These are phyloP conservation scores for Butastur rufipennis DNA, from an alignment of 2,113 vertebrate genomes.

Conservation along the genomic window DNA sequence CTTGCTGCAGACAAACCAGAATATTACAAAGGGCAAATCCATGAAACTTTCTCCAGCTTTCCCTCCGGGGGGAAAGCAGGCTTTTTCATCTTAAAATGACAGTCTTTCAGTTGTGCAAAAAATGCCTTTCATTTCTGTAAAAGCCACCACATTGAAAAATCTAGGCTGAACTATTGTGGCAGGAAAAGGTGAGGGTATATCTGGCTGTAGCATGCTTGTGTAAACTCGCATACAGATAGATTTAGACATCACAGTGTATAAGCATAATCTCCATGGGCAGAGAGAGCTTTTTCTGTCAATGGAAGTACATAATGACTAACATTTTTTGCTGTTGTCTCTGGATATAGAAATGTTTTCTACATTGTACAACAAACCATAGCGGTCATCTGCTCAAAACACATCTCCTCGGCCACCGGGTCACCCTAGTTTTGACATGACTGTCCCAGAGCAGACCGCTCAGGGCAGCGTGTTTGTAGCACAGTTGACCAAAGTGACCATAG, in stretches of 20 bases:
- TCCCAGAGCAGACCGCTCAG: not conserved
- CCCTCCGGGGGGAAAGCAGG: not conserved
- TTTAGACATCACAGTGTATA: not conserved
- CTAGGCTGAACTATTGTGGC: not conserved
- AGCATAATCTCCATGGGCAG: not conserved
- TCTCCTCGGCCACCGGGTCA: not conserved
- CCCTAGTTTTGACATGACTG: fast-evolving
- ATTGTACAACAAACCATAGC: not conserved
- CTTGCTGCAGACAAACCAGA: not conserved
- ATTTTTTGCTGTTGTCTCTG: not conserved
- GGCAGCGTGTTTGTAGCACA: not conserved
- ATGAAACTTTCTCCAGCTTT: not conserved
- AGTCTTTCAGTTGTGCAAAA: not conserved
- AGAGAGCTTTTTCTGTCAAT: not conserved
- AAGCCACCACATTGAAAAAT: not conserved
- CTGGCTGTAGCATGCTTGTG: not conserved
- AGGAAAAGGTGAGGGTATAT: not conserved
- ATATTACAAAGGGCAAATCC: not conserved
- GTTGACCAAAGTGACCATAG: not conserved
- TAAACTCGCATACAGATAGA: not conserved
- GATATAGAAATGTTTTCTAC: not conserved
- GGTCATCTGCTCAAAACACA: not conserved
- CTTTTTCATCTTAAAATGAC: not conserved
- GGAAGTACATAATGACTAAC: not conserved
- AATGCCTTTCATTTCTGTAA: not conserved